These are phyloP conservation scores for Hirundo rustica DNA, from an alignment of 2,797 vertebrate species.

Conservation along the genomic window DNA sequence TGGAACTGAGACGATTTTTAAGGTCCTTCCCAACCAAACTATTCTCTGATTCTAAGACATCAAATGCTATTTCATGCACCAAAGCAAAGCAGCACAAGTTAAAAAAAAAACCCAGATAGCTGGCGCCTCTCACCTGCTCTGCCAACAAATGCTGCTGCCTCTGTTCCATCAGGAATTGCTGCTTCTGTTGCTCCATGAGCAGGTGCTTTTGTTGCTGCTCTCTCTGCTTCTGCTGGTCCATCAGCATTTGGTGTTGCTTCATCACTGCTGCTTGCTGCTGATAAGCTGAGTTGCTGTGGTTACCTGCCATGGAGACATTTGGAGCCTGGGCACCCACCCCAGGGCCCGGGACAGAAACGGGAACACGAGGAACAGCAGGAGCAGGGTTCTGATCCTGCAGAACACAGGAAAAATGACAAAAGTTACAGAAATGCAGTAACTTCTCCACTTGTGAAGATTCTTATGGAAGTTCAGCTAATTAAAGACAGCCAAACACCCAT, in stretches of 20 bases:
- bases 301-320: slow-evolving; percentile 76
- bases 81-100: neutral
- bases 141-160: slow-evolving; percentile 88
- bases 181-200: slow-evolving; percentile 79
- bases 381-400: slow-evolving; percentile 88
- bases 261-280: slow-evolving; percentile 85
- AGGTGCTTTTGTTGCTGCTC: slow-evolving; percentile 78
- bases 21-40: neutral
- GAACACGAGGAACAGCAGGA: slow-evolving; percentile 77
- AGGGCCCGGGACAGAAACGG: slow-evolving; percentile 75
- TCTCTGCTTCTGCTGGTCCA: slow-evolving; percentile 83
- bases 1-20: neutral
- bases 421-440: neutral
- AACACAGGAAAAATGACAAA: neutral
- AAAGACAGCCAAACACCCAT: neutral
- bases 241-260: slow-evolving; percentile 84
- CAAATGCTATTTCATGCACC: neutral
- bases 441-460: neutral
- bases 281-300: slow-evolving; percentile 82
- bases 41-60: neutral
- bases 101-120: neutral
- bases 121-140: slow-evolving; percentile 83
- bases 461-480: neutral
- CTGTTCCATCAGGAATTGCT: slow-evolving; percentile 83
- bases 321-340: slow-evolving; percentile 78